Evolutionary conservation across 2,113 vertebrate species (phyloP), one percentile per base, ranked within the genome.

Genomic region (Grallaria varia): DNA sequence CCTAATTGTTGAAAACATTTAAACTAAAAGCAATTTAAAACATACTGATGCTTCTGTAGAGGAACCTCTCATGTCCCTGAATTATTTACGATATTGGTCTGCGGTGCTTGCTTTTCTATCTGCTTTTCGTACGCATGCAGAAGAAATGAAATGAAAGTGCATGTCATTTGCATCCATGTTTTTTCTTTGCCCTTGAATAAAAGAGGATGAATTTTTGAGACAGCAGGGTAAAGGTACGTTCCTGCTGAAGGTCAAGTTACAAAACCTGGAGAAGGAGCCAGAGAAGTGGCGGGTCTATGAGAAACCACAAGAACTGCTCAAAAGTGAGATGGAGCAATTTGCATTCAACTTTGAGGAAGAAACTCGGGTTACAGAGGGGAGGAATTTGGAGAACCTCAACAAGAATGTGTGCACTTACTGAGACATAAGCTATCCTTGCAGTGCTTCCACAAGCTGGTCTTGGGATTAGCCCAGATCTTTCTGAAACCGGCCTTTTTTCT

Each of bases 71-170:
- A 14, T n/a, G 35, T 37, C 16, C 24, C 59, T 91, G 60, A 81
- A 93, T 94, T 91, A 90, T 93, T 95, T 87, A 90, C n/a, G 50
- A 4, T 69, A 45, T 40, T 89, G 66, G 28, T 92, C 53, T 95
- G 84, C 89, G 73, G 74, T 90, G 58, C 50, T 93, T 93, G 78
- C 50, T 85, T 74, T 93, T 90, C 45, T 82, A 5, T 64, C 59
- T 77, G 49, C 33, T 77, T 91, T 91, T 83, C 55, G 31, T 50
- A 56, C 0, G 1, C 78, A 39, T 45, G 53, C 53, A 87, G 73
- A 53, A 79, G 64, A 81, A 84, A 44, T 8, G 10, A 62, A 82
- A 52, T 44, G 58, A 30, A 90, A 59, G 81, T 39, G 18, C 35
- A 55, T 84, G 12, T 67, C 45, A 63, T 87, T 92, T 89, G 20